phyloP scores from a whole-genome alignment of 2,113 vertebrate genomes.

The Odobenus rosmarus region DNA sequence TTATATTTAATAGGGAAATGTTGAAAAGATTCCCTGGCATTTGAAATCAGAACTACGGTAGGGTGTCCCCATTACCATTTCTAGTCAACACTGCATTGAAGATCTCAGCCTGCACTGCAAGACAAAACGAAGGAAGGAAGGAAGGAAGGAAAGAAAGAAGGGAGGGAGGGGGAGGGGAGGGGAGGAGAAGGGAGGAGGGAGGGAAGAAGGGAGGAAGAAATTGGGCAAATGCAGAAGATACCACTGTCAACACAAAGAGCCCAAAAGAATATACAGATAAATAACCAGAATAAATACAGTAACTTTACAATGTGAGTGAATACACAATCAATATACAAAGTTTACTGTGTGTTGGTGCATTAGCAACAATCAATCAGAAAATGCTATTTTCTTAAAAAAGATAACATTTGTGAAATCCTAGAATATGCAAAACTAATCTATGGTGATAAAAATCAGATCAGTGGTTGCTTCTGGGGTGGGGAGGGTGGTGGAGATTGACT shows the following conservation, averaged over 20 bases:
- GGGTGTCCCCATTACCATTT: background rate
- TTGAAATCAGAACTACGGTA: background rate
- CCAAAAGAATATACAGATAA: background rate
- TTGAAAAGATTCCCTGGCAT: background rate
- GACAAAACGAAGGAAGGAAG: background rate
- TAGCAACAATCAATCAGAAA: background rate
- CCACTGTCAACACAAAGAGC: background rate
- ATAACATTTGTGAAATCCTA: background rate
- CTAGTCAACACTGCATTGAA: background rate
- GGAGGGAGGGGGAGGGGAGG: background rate
- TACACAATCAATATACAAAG: background rate
- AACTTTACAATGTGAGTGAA: background rate
- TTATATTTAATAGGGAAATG: background rate
- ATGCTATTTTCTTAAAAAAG: background rate
- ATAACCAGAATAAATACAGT: background rate
- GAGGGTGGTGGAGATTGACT: background rate
- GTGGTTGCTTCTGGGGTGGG: background rate
- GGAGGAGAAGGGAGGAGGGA: background rate
- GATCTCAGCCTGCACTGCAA: background rate
- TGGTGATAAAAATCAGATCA: slow-evolving; percentile 15
- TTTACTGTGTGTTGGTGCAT: background rate
- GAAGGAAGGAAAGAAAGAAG: background rate
- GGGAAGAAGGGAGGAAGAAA: background rate
- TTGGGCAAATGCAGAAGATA: background rate
- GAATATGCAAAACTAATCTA: background rate